Conservation (phyloP, 2,113 vertebrate species). For the Nematolebias whitei region DNA sequence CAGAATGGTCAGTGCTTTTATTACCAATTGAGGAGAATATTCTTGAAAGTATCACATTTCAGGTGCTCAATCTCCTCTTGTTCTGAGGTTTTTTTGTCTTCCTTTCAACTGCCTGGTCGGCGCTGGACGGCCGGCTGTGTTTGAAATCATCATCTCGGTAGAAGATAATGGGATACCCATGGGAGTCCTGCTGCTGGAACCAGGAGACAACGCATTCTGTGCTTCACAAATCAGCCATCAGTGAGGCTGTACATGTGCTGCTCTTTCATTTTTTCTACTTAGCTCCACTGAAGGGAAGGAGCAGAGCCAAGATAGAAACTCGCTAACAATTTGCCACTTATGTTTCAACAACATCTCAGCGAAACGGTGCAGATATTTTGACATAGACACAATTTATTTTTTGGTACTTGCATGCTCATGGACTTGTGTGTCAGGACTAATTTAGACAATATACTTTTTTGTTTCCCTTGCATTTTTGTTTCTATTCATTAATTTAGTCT, state of each 20-base stretch:
- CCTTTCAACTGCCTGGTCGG: slow-evolving; percentile 28
- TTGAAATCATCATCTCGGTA: slow-evolving; percentile 45
- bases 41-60: slow-evolving; percentile 30
- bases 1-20: slow-evolving; percentile 19
- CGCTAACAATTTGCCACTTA: slow-evolving; percentile 10
- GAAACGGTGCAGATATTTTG: neutral
- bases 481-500: too few relatives aligned
- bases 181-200: slow-evolving; percentile 40
- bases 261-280: slow-evolving; percentile 39
- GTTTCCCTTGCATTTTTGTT: too few relatives aligned
- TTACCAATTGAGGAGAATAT: slow-evolving; percentile 21
- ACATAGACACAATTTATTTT: neutral
- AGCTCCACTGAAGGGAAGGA: slow-evolving; percentile 10
- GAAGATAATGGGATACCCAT: slow-evolving; percentile 63
- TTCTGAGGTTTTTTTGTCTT: slow-evolving; percentile 23
- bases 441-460: neutral
- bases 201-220: slow-evolving; percentile 31
- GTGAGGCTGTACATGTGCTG: slow-evolving; percentile 23
- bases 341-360: neutral
- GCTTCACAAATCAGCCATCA: slow-evolving; percentile 29
- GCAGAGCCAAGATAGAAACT: slow-evolving; percentile 9
- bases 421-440: neutral
- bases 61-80: neutral
- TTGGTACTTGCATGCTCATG: neutral
- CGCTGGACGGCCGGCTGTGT: slow-evolving; percentile 33